Percentiles rank a stretch among this genome's conserved stretches.
phyloP scores from a whole-genome alignment of 2,888 invertebrate species.

The Argyra leucocephala region DNA sequence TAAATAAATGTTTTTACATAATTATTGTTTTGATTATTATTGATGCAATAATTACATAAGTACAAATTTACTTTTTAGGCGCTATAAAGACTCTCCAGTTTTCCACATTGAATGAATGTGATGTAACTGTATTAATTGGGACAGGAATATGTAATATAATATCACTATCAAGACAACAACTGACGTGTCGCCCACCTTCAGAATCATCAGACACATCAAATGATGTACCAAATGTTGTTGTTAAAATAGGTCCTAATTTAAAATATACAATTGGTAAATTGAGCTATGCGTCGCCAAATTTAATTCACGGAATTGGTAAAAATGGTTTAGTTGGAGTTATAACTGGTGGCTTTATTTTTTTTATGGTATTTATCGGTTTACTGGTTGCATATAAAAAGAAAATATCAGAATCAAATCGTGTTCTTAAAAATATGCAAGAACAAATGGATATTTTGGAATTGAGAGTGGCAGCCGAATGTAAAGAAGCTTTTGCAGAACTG shows the following conservation, averaged over 20 bases:
- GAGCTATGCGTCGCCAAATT: slow-evolving; percentile 74
- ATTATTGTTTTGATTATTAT: too few species aligned
- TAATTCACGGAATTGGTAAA: slow-evolving; percentile 70
- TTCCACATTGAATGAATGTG: slow-evolving; percentile 81
- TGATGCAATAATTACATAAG: too few species aligned
- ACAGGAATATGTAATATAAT: slow-evolving; percentile 89
- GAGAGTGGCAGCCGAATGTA: slow-evolving; percentile 93
- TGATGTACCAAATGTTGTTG: slow-evolving; percentile 54
- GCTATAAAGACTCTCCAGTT: too few species aligned
- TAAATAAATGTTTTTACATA: too few species aligned
- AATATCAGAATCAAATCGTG: slow-evolving; percentile 91
- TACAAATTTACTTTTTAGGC: too few species aligned
- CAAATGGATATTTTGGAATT: slow-evolving; percentile 97
- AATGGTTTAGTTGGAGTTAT: slow-evolving; percentile 71
- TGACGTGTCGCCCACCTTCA: slow-evolving; percentile 88
- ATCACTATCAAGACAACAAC: slow-evolving; percentile 77
- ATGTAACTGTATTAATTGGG: slow-evolving; percentile 81
- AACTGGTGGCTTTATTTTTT: slow-evolving; percentile 64
- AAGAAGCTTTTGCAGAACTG: slow-evolving; percentile 92
- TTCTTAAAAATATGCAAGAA: slow-evolving; percentile 97
- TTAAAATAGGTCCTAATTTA: slow-evolving; percentile 72
- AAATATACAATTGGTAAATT: slow-evolving; percentile 79
- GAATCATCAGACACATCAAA: slow-evolving; percentile 58
- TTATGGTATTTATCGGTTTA: slow-evolving; percentile 72
- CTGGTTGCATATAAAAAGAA: slow-evolving; percentile 88